Base-by-base conservation (phyloP, 2,888 invertebrate genomes). In the Baronia brevicornis region DNA sequence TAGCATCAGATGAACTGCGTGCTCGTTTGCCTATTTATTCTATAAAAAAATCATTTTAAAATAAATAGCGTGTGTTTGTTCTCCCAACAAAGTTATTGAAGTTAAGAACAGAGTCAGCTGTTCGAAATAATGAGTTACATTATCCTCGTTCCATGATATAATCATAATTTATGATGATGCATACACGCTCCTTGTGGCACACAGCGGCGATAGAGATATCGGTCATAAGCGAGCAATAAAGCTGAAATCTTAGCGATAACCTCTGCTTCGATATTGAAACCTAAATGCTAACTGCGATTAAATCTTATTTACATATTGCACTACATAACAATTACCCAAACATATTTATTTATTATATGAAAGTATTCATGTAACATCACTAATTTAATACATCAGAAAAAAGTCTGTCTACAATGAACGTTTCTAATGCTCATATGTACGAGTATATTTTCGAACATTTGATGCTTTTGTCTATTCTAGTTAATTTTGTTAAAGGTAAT, bases 221-320 rank as follows among this genome's bases (percentile, higher is more conserved):
- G n/a, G 18, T 24, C 20, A 14, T 36, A 22, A 33, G 27, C 42
- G 44, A 46, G 49, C 39, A 45, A 49, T 58, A 53, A 54, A 55
- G 43, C 38, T 44, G 51, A 46, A 53, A 51, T 52, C 55, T 55
- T 38, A 30, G 20, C 38, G 71, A 74, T 73, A 74, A 68, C 68
- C 67, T 66, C 45, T 57, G 59, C 46, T 55, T 57, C 43, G 37
- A 43, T 49, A 55, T 54, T 39, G 46, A 58, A 54, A 39, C 41
- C 50, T 54, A 49, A 61, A 60, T 62, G 41, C 42, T 22, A 51
- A 44, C 46, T 48, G 44, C 30, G 51, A 60, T 57, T 52, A 42
- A 43, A 44, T 40, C 48, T 52, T 49, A 43, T 51, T 43, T 50
- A 32, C 28, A 28, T 36, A 33, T 32, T 42, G 27, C 25, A 18